Conservation (phyloP, 2,797 vertebrate genomes). For the Scomberomorus guttatus region DNA sequence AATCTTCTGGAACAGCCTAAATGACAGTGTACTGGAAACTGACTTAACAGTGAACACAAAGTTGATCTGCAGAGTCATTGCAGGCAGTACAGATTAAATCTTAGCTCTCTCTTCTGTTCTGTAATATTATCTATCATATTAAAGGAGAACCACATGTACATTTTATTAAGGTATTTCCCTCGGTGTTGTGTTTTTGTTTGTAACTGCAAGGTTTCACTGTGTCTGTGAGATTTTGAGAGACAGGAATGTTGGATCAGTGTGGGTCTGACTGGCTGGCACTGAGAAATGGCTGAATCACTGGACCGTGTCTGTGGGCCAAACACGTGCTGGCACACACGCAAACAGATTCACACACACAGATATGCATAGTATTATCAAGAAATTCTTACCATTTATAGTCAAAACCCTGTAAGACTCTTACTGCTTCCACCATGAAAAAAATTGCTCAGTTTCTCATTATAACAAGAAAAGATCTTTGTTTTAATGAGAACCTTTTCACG, state of each 20-base stretch:
- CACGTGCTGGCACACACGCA: slow-evolving; percentile 28
- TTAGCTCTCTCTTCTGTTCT: slow-evolving; percentile 28
- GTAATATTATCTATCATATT: slow-evolving; percentile 54
- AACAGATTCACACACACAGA: background rate
- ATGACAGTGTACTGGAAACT: slow-evolving; percentile 11
- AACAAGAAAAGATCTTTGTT: too few species aligned
- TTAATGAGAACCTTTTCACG: too few species aligned
- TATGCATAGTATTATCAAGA: slow-evolving; percentile 7
- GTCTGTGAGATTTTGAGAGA: slow-evolving; percentile 46
- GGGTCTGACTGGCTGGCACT: slow-evolving; percentile 55
- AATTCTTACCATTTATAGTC: background rate
- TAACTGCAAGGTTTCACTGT: slow-evolving; percentile 13
- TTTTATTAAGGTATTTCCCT: slow-evolving; percentile 60
- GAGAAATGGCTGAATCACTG: slow-evolving; percentile 75
- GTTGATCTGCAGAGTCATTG: slow-evolving; percentile 49
- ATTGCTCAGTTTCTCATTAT: too few species aligned
- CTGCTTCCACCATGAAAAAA: too few species aligned
- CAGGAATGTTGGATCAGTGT: slow-evolving; percentile 46
- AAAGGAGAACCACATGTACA: slow-evolving; percentile 38
- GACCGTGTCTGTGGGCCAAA: slow-evolving; percentile 49
- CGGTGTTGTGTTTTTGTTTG: slow-evolving; percentile 47
- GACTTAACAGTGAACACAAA: slow-evolving; percentile 17
- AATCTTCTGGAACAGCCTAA: slow-evolving; percentile 17
- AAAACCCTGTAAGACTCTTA: background rate
- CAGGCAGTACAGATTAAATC: slow-evolving; percentile 26